Evolutionary conservation across 2,797 vertebrate species (phyloP), one percentile per base, ranked within the genome.

Genomic region (Oreochromis grahami): DNA sequence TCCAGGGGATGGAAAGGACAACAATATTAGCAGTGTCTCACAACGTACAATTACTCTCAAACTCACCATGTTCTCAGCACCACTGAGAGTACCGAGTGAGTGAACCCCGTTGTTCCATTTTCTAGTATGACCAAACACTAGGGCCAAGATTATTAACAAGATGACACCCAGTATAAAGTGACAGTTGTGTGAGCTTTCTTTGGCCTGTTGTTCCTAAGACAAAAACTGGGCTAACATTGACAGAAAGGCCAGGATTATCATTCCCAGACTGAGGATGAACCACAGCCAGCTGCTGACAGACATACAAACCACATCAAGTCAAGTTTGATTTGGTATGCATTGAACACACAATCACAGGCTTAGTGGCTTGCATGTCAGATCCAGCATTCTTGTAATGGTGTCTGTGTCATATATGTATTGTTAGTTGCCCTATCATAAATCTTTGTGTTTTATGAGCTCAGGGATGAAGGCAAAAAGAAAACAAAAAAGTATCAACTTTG

Each of bases 231-330:
- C 52, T 60, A 60, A 79, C 55, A 79, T 78, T 36, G 51, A 83
- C 10, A 77, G 51, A 78, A 58, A 90, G 29, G 15, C 68, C 78
- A 78, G 45, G 79, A 76, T 86, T 84, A 77, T 68, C 38, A 48
- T 78, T 72, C 51, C 29, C 68, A 82, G 78, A 50, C 80, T 53
- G 72, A 52, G 80, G 50, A 84, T 34, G 21, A 78, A 70, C 72
- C 76, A 48, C 80, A 85, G 76, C 24, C 84, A 84, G 84, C 82
- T 77, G 87, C 78, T 84, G 52, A 88, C 60, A 77, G 82, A 87
- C 58, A 81, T 13, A 82, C 80, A 88, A 80, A 88, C 78, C 85
- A 78, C 79, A 82, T 84, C 72, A 89, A 24, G 60, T 76, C 60
- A 77, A 38, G 78, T 81, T 77, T 48, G 51, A 82, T 84, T 88